Evolutionary conservation across 2,888 invertebrate species (phyloP).

Genomic region (Eucriotettix oculatus): DNA sequence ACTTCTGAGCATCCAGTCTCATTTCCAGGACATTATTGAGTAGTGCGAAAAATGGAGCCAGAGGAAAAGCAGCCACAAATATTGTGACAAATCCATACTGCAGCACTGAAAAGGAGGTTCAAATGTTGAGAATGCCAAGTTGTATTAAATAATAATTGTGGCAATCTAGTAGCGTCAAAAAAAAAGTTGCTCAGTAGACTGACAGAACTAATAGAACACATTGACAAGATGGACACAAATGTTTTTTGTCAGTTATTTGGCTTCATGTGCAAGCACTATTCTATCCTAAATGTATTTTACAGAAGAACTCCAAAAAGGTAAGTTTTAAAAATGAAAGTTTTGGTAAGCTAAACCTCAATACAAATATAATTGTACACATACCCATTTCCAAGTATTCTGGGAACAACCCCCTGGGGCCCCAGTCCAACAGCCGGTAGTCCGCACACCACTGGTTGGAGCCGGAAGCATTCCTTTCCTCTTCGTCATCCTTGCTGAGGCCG

Average conservation of each 20-base stretch:
- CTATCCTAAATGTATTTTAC: no score
- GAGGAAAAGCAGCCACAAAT: conserved; percentile 71
- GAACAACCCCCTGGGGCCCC: conserved; percentile 51
- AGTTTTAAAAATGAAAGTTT: no score
- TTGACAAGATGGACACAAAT: no score
- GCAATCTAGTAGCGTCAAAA: no score
- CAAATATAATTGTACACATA: no score
- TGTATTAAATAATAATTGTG: no score
- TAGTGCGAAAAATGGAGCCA: conserved; percentile 67
- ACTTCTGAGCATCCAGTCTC: conserved; percentile 66
- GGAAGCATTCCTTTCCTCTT: conserved; percentile 26
- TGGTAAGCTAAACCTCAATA: no score
- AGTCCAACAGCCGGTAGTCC: conserved; percentile 49
- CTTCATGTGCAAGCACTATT: no score
- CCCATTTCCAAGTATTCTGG: conserved; percentile 78
- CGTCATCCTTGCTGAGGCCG: conserved; percentile 30
- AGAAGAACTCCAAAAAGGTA: no score
- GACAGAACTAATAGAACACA: no score
- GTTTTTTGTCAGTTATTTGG: no score
- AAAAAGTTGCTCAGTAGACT: no score
- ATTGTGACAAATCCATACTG: conserved; percentile 77
- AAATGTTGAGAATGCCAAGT: neutral
- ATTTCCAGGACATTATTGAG: conserved; percentile 72
- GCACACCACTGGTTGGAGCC: conserved; percentile 53
- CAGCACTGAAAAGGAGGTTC: conserved; percentile 38